Base-by-base conservation (phyloP, 2,797 vertebrate species). In the Micropoecilia bifurca region DNA sequence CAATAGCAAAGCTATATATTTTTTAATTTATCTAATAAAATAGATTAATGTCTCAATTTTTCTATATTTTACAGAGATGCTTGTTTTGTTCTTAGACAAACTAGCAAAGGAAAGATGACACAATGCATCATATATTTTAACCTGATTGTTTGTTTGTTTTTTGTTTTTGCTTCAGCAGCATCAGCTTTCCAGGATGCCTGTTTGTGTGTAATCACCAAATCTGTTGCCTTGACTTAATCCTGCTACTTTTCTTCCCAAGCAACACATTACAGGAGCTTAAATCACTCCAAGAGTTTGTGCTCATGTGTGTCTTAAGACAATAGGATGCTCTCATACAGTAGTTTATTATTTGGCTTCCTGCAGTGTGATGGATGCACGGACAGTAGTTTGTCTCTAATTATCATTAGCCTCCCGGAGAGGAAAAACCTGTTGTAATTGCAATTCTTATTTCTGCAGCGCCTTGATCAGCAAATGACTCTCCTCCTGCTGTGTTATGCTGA, bases 351-450 rank as follows among this genome's bases (percentile, higher is more conserved):
- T 82, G 73, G 1, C 89, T 86, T 82, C 94, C 92, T 82, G 88
- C 87, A 0, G 90, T 25, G 86, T 94, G 92, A 94, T 85, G 81
- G 93, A 94, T 91, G 87, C 85, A 75, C 41, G 73, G 90, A 90
- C 90, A 86, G 90, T 85, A 47, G 88, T 84, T 76, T 90, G 87
- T 81, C 75, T 91, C 90, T 87, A 85, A 92, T 92, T 84, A 91
- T 89, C 91, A 88, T 94, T 91, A 87, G 73, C 93, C 93, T 92
- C 91, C 91, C 73, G 86, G 79, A 83, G 92, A 89, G 89, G 36
- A 63, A 77, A 53, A 87, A 74, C 84, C 87, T 85, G 88, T 74
- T 89, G 87, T 88, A 90, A 91, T 87, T 77, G 82, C 61, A 43
- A 55, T 47, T 85, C 85, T 88, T 91, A 94, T 90, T 90, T 74